These are phyloP conservation scores for Hesperophylax magnus DNA, from an alignment of 1,140 invertebrate species.

Conservation along the genomic window DNA sequence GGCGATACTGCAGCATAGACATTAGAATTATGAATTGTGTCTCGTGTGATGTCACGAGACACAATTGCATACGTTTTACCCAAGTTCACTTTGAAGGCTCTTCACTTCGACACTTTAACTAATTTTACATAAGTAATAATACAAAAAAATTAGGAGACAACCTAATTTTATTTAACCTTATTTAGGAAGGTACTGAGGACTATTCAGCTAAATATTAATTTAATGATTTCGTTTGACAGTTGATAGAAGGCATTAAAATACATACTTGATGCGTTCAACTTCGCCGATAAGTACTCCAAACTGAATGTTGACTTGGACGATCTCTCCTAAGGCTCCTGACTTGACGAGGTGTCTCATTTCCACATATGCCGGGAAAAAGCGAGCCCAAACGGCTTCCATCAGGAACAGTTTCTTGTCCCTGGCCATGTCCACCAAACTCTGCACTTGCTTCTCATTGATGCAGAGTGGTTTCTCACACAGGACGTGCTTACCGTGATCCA, in stretches of 20 bases:
- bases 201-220: too few species aligned
- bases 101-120: too few species aligned
- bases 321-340: constrained; percentile 79
- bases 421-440: constrained; percentile 74
- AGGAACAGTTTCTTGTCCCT: constrained; percentile 79
- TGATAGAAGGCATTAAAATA: constrained; percentile 7
- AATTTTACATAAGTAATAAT: too few species aligned
- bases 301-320: constrained; percentile 76
- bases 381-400: constrained; percentile 90
- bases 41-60: too few species aligned
- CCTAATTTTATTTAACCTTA: too few species aligned
- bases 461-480: constrained; percentile 89
- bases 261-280: constrained; percentile 75
- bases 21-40: too few species aligned
- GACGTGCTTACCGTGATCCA: constrained; percentile 84
- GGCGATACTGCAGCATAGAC: too few species aligned
- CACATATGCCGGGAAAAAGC: constrained; percentile 84
- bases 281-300: constrained; percentile 76
- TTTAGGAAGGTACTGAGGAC: too few species aligned
- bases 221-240: not conserved
- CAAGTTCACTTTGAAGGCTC: too few species aligned
- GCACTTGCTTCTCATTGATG: constrained; percentile 79
- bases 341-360: constrained; percentile 75
- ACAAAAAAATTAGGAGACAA: too few species aligned
- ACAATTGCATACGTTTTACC: too few species aligned